phyloP scores from a whole-genome alignment of 2,113 vertebrate species.

The Indri indri region DNA sequence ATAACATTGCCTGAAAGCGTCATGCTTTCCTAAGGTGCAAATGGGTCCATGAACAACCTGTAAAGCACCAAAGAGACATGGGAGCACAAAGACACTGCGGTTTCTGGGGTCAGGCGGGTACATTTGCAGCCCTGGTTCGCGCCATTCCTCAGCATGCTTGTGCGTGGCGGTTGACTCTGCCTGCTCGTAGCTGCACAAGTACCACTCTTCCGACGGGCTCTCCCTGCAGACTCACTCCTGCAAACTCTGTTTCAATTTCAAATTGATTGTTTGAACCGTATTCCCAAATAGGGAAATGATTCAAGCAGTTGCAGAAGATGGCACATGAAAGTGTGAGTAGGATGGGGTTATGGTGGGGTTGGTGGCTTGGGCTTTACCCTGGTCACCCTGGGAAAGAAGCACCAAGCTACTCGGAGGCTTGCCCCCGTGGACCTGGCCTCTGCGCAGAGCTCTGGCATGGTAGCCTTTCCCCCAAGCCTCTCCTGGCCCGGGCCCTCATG shows the following conservation, averaged over 20 bases:
- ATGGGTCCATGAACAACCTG: not conserved
- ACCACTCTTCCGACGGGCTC: not conserved
- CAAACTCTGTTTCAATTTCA: not conserved
- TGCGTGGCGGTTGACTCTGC: not conserved
- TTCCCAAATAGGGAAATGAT: not conserved
- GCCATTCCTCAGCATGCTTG: not conserved
- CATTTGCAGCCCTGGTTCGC: not conserved
- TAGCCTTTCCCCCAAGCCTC: not conserved
- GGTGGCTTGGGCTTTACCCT: accelerated
- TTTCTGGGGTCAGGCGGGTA: not conserved
- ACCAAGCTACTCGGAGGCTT: not conserved
- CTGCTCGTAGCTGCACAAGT: accelerated
- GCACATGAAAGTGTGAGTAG: not conserved
- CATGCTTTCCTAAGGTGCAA: not conserved
- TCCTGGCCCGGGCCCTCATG: not conserved
- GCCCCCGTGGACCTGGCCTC: not conserved
- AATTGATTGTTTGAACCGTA: not conserved
- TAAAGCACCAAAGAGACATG: not conserved
- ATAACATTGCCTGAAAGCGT: not conserved
- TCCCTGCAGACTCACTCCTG: not conserved
- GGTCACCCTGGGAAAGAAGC: not conserved
- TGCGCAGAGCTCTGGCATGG: not conserved
- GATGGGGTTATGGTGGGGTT: not conserved
- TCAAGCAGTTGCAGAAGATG: not conserved
- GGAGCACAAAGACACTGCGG: accelerated